These are phyloP conservation scores for Eupithecia subumbrata DNA, from an alignment of 2,888 invertebrate genomes.

Conservation along the genomic window DNA sequence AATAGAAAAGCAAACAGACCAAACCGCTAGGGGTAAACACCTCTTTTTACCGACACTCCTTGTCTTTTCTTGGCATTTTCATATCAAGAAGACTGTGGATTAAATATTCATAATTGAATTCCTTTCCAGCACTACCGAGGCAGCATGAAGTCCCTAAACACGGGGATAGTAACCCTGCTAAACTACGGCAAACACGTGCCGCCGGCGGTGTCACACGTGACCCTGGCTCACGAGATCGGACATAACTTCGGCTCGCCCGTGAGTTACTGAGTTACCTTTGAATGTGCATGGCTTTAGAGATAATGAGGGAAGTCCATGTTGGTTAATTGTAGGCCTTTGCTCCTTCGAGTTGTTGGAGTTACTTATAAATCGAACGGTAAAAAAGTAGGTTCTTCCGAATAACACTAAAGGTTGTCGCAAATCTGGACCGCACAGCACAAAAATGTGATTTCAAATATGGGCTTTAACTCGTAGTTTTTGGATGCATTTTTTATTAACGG, in stretches of 20 bases:
- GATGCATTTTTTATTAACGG: too few relatives aligned
- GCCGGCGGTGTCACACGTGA: constrained; percentile 98
- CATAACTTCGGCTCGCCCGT: constrained; percentile 99
- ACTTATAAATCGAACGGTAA: neutral
- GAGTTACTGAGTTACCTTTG: constrained; percentile 70
- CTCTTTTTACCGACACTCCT: neutral
- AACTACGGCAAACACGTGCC: constrained; percentile 99
- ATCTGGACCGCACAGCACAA: too few relatives aligned
- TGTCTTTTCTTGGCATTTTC: neutral
- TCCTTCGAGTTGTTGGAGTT: neutral
- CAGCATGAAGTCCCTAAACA: constrained; percentile 96
- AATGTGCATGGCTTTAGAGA: neutral
- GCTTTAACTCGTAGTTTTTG: too few relatives aligned
- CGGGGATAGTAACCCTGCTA: constrained; percentile 97
- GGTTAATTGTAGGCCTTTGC: neutral
- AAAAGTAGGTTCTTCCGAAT: constrained; percentile 89
- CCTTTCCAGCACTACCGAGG: constrained; percentile 94
- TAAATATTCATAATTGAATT: constrained; percentile 8
- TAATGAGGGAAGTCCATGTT: neutral
- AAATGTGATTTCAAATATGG: too few relatives aligned
- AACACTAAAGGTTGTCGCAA: constrained; percentile 73
- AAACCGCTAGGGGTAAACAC: neutral
- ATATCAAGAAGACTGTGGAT: neutral
- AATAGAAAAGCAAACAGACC: neutral
- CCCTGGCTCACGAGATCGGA: constrained; percentile 99